These are phyloP conservation scores for Rhyacophila evoluta DNA, from an alignment of 2,888 invertebrate genomes.

Conservation along the genomic window DNA sequence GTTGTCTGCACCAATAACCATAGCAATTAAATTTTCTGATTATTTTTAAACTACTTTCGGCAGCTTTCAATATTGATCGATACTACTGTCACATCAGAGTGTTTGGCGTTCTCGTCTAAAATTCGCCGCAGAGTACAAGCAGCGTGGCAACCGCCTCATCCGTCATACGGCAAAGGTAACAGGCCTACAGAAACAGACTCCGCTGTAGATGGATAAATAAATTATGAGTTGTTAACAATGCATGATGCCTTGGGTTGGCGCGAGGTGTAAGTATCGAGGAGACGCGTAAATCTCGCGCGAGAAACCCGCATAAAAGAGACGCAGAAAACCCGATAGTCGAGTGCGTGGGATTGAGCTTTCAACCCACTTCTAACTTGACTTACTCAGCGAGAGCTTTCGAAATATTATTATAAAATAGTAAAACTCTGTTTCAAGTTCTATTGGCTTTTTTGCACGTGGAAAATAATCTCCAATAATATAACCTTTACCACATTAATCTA, in stretches of 20 bases:
- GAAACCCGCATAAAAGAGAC: background rate
- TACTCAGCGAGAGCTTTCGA: too few relatives aligned
- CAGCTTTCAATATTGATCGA: too few relatives aligned
- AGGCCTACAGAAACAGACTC: background rate
- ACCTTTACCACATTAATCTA: too few relatives aligned
- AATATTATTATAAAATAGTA: too few relatives aligned
- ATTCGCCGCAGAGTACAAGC: background rate
- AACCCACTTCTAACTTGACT: background rate
- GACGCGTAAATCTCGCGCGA: background rate
- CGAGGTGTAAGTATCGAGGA: background rate
- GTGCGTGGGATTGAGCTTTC: background rate
- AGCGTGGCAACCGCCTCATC: conserved; percentile 15
- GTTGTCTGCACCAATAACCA: too few relatives aligned
- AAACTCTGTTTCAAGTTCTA: too few relatives aligned
- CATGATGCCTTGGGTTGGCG: conserved; percentile 25
- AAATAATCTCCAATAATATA: background rate
- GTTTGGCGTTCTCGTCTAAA: too few relatives aligned
- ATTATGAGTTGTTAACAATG: conserved; percentile 45
- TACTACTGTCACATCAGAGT: too few relatives aligned
- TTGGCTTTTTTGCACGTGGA: too few relatives aligned
- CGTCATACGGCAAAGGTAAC: conserved; percentile 27
- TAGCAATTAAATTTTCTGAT: too few relatives aligned
- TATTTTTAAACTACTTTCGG: too few relatives aligned
- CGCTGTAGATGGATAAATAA: conserved; percentile 40
- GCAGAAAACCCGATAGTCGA: background rate